Evolutionary conservation across 2,113 vertebrate genomes (phyloP), one percentile per base, ranked within the genome.

Genomic region (Coregonus clupeaformis): DNA sequence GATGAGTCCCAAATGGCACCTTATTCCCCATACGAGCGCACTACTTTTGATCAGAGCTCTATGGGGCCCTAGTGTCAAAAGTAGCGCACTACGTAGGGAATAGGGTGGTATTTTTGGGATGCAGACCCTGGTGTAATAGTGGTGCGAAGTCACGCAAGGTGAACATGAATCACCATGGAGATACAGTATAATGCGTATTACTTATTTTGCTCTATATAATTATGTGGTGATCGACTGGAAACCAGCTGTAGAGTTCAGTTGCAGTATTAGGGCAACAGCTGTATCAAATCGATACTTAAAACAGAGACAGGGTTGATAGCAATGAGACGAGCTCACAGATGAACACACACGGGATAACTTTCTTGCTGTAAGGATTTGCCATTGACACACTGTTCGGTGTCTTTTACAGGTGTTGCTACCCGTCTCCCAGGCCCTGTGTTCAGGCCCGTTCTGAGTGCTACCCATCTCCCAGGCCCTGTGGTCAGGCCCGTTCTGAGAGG

Each of bases 401-500:
- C 6, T 36, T 13, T 27, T 16, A 18, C 75, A 85, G 83, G 80
- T 49, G 75, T 59, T 20, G 71, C 27, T 47, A 1, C 77, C 9
- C 9, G 11, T 42, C 9, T 42, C 9, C 9, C 36, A 42, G 36
- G 36, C 36, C 36, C 68, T 49, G 29, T 25, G 32, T 3, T 64
- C 4, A 74, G 82, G 68, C 72, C 70, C 59, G 24, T 22, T 57
- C 71, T 29, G 59, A 69, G 72, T 20, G 71, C 27, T 47, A 1
- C 77, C 9, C 9, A 42, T 42, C 9, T 42, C 9, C 9, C 36
- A 42, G 36, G 36, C 36, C 36, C 68, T 49, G 29, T 25, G 32
- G 2, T 64, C 4, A 74, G 82, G 68, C 72, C 70, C 59, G 24
- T 22, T 57, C 71, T 29, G 59, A 69, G 72, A 68, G 79, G 78